Evolutionary conservation across 2,888 invertebrate species (phyloP), one percentile per base, ranked within the genome.

Genomic region (Eubasilissa splendida): DNA sequence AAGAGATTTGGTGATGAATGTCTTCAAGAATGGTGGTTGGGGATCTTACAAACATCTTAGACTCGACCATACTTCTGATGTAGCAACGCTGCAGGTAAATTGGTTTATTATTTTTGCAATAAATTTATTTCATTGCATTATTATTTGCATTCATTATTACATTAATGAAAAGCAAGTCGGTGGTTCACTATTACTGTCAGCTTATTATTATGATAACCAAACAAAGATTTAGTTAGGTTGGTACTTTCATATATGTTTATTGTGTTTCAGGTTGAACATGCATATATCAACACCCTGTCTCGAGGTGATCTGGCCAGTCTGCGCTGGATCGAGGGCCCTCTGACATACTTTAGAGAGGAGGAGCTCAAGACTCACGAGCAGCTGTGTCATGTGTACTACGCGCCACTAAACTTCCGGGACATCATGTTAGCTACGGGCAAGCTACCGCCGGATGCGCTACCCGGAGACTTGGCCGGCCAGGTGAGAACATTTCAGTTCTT

Each of bases 381-480:
- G 85, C 89, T 97, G 71, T 98, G 97, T 89, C 92, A 92, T 84
- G 97, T 98, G 12, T 96, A 97, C 88, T 98, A 96, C 89, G 96
- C 98, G 1, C 96, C 98, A 60, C 93, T 99, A 82, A 99, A 99
- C 90, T 99, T 99, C 95, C 94, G 99, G 85, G 99, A 99, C 89
- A 94, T 99, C 85, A 99, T 99, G 99, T 90, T 99, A 86, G 98
- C 99, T 52, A 97, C 97, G 42, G 99, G 99, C 85, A 98, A 99
- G 90, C 92, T 99, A 83, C 97, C 99, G 76, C 97, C 98, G 53
- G 99, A 99, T 90, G 98, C 99, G 71, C 92, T 99, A 80, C 99
- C 99, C 12, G 97, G 97, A 81, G 93, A 95, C 87, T 90, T 96
- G 83, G 96, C 96, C 65, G 94, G 94, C 82, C 92, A 93, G 87